Conservation (phyloP, 2,113 vertebrate genomes). For the Taurulus bubalis region DNA sequence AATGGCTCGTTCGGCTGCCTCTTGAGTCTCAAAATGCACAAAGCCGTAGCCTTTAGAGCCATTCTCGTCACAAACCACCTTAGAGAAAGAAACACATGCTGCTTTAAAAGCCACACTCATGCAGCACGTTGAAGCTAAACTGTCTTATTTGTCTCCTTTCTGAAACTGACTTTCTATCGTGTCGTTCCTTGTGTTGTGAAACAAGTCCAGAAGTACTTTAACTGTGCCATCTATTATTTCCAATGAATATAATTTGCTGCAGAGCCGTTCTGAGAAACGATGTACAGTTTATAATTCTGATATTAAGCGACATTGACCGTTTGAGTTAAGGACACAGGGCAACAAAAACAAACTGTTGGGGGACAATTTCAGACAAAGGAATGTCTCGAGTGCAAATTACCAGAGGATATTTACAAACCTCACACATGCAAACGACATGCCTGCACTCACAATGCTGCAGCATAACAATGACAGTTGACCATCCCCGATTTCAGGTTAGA, state of each 20-base stretch:
- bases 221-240: not conserved
- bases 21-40: constrained; percentile 99
- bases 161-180: not conserved
- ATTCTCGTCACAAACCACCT: constrained; percentile 99
- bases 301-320: not conserved
- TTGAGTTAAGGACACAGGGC: not conserved
- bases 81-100: constrained; percentile 63
- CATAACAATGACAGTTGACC: not conserved
- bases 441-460: not conserved
- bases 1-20: constrained; percentile 98
- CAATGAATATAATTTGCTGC: not conserved
- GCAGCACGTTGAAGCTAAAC: constrained; percentile 7
- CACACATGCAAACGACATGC: constrained; percentile 25
- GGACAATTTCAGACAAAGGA: not conserved
- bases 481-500: not conserved
- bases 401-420: constrained; percentile 11
- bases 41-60: constrained; percentile 99
- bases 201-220: not conserved
- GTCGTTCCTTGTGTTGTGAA: not conserved
- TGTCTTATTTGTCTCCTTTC: not conserved
- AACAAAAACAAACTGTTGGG: not conserved
- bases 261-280: not conserved
- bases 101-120: constrained; percentile 49
- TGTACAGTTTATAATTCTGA: not conserved
- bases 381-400: constrained; percentile 3